Evolutionary conservation across 2,888 invertebrate species (phyloP).

Genomic region (Chymomyza fuscimana): DNA sequence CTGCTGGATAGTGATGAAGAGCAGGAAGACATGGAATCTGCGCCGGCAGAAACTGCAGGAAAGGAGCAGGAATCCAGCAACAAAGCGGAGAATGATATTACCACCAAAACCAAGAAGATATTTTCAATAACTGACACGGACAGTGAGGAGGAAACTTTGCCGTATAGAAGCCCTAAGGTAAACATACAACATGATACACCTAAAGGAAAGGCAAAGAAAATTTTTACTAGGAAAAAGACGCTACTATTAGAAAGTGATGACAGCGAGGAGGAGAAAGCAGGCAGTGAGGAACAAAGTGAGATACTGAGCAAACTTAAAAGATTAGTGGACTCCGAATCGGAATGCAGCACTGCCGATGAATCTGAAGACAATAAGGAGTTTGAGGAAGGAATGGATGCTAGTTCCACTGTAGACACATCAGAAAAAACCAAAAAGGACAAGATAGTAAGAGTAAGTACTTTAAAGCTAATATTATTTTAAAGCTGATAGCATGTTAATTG

Average conservation of each 20-base stretch:
- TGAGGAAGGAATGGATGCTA: slow-evolving; percentile 4
- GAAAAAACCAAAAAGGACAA: slow-evolving; percentile 44
- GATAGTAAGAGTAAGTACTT: slow-evolving; percentile 49
- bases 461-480: no score
- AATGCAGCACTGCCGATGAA: slow-evolving; percentile 35
- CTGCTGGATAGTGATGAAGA: neutral
- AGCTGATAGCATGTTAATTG: neutral
- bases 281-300: neutral
- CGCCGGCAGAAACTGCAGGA: neutral
- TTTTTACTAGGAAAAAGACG: neutral
- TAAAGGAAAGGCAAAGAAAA: slow-evolving; percentile 1
- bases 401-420: neutral
- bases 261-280: slow-evolving; percentile 23
- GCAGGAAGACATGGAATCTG: no score
- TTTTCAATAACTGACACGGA: slow-evolving; percentile 55
- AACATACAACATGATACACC: neutral
- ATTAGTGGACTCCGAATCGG: slow-evolving; percentile 59
- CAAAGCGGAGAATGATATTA: neutral
- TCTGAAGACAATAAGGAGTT: slow-evolving; percentile 11
- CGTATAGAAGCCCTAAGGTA: neutral
- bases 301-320: slow-evolving; percentile 42
- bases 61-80: slow-evolving; percentile 8
- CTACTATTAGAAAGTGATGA: neutral
- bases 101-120: slow-evolving; percentile 39
- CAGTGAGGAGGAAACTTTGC: slow-evolving; percentile 51